These are phyloP conservation scores for Ectemnius lituratus DNA, from an alignment of 2,888 invertebrate genomes.

Conservation along the genomic window DNA sequence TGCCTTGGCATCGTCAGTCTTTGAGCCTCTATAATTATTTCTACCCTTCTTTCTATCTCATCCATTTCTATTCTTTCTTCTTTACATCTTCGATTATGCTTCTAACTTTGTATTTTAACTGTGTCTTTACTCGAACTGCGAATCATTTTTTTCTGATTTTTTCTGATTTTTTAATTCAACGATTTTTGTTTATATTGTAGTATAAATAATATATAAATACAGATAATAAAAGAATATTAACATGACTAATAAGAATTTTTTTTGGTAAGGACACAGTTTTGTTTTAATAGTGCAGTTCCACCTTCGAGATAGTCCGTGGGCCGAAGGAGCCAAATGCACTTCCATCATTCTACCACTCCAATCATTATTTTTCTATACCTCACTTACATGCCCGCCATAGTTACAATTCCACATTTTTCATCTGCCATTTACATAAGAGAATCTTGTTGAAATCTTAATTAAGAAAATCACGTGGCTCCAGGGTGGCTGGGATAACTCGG, in stretches of 20 bases:
- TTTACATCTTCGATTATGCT: background rate
- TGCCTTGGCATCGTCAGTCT: slow-evolving; percentile 33
- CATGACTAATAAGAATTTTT: no score
- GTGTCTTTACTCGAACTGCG: background rate
- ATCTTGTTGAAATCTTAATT: background rate
- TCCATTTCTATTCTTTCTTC: background rate
- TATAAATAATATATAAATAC: no score
- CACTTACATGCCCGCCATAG: no score
- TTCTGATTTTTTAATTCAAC: no score
- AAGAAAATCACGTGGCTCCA: slow-evolving; percentile 23
- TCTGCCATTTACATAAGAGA: background rate
- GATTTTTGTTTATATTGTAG: no score
- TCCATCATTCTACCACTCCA: background rate
- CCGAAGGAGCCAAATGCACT: slow-evolving; percentile 46
- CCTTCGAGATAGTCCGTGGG: slow-evolving; percentile 47
- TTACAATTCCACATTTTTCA: background rate
- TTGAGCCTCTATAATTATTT: slow-evolving; percentile 8
- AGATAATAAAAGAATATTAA: no score
- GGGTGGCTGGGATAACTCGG: slow-evolving; percentile 58
- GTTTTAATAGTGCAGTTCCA: no score
- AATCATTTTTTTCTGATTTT: slow-evolving; percentile 12
- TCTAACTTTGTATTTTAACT: background rate
- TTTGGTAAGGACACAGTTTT: no score
- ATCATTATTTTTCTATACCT: no score
- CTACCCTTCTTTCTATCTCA: background rate